Conservation (phyloP, 2,797 vertebrate genomes). For the Meriones psammophilus region DNA sequence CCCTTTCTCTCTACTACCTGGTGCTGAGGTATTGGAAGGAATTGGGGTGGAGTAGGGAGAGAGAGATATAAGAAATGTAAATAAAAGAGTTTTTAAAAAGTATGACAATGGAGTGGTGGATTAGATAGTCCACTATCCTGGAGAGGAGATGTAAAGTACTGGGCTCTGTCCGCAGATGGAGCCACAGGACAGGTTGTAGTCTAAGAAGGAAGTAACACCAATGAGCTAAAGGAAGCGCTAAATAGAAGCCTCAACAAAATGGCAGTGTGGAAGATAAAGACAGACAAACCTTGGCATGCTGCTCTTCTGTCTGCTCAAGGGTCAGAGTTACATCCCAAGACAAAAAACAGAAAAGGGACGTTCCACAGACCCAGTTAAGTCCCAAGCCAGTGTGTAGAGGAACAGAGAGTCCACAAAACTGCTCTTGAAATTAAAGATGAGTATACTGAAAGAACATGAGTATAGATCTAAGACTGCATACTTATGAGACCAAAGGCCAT, state of each 20-base stretch:
- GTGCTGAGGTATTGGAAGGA: no score
- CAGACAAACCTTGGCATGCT: not conserved
- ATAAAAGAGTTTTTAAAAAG: no score
- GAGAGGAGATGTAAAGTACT: not conserved
- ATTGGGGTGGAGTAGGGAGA: no score
- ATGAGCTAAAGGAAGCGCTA: no score
- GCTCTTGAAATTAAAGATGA: not conserved
- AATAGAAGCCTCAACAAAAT: not conserved
- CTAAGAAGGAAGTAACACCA: not conserved
- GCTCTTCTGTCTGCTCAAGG: not conserved
- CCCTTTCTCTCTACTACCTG: no score
- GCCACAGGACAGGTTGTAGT: not conserved
- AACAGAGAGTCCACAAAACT: not conserved
- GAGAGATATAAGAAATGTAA: no score
- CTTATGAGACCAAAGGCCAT: not conserved
- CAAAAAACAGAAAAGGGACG: not conserved
- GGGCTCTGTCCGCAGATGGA: not conserved
- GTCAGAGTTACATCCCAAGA: not conserved
- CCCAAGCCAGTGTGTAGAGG: not conserved
- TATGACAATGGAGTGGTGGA: not conserved
- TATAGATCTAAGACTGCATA: not conserved
- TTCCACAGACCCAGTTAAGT: not conserved
- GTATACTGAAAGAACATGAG: not conserved
- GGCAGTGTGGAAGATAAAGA: fast-evolving
- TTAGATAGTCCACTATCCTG: not conserved